A percentile compares a stretch with the other conserved stretches of the same genome.
Conservation (phyloP, 2,113 vertebrate species). For the Grallaria varia region DNA sequence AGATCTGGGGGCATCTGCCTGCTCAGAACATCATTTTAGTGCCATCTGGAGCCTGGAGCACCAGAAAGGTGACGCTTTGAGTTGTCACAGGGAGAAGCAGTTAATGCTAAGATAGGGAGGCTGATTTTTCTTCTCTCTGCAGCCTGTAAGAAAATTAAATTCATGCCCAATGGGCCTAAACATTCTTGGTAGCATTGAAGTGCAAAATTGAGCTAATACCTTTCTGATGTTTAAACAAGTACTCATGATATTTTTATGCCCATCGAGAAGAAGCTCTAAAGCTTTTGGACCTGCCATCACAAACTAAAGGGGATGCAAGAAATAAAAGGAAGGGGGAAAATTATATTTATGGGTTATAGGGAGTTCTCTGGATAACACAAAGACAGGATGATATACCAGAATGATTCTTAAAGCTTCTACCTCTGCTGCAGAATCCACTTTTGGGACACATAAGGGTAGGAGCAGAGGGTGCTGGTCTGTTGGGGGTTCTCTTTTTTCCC, state of each 20-base stretch:
- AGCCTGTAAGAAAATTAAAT: slow-evolving; percentile 64
- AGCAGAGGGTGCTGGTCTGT: background rate
- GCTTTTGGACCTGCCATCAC: background rate
- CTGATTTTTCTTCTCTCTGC: slow-evolving; percentile 9
- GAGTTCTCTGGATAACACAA: background rate
- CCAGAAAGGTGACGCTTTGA: background rate
- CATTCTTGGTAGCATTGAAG: slow-evolving; percentile 43
- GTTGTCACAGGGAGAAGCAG: background rate
- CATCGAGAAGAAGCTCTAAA: background rate
- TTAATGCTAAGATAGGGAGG: background rate
- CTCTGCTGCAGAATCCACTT: slow-evolving; percentile 1
- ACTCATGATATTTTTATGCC: slow-evolving; percentile 15
- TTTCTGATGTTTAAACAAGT: slow-evolving; percentile 60
- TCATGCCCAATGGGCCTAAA: slow-evolving; percentile 59
- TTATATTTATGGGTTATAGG: background rate
- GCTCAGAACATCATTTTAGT: background rate
- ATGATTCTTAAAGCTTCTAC: background rate
- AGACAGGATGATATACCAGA: background rate
- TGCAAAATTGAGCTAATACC: slow-evolving; percentile 64
- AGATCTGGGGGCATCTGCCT: background rate
- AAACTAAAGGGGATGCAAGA: background rate
- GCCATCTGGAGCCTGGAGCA: background rate
- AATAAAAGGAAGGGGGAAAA: background rate
- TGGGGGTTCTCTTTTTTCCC: background rate
- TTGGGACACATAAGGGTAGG: background rate